phyloP scores from a whole-genome alignment of 2,113 vertebrate genomes.

The Girardinichthys multiradiatus region DNA sequence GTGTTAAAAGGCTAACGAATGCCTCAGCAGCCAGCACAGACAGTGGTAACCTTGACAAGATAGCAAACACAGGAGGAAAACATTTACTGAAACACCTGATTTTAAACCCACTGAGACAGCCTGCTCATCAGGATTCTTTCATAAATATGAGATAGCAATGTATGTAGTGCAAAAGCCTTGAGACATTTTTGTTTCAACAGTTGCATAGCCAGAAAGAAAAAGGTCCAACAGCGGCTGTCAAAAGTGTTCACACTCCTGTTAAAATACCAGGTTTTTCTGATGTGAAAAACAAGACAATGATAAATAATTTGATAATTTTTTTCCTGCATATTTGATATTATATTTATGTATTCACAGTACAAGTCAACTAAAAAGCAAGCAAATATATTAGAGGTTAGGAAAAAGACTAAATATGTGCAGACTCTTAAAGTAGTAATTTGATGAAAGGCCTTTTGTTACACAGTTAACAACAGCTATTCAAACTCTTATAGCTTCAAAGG shows the following conservation, averaged over 20 bases:
- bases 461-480: too few relatives aligned
- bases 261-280: too few relatives aligned
- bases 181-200: neutral
- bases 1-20: constrained; percentile 35
- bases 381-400: too few relatives aligned
- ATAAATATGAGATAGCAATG: neutral
- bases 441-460: too few relatives aligned
- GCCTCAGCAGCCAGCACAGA: constrained; percentile 34
- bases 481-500: too few relatives aligned
- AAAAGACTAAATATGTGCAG: neutral
- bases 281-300: too few relatives aligned
- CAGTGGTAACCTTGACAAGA: constrained; percentile 32
- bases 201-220: neutral
- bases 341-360: too few relatives aligned
- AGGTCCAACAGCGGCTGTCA: too few relatives aligned
- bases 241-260: too few relatives aligned
- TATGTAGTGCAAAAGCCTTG: constrained; percentile 4
- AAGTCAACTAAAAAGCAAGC: too few relatives aligned
- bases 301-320: too few relatives aligned
- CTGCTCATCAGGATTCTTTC: constrained; percentile 26
- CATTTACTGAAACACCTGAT: neutral
- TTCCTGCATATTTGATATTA: too few relatives aligned
- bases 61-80: constrained; percentile 16
- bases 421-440: neutral
- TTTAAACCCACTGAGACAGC: constrained; percentile 1